A percentile compares a stretch with the other conserved stretches of the same genome.
These are phyloP conservation scores for Grallaria varia DNA, from an alignment of 2,113 vertebrate species.

Conservation along the genomic window DNA sequence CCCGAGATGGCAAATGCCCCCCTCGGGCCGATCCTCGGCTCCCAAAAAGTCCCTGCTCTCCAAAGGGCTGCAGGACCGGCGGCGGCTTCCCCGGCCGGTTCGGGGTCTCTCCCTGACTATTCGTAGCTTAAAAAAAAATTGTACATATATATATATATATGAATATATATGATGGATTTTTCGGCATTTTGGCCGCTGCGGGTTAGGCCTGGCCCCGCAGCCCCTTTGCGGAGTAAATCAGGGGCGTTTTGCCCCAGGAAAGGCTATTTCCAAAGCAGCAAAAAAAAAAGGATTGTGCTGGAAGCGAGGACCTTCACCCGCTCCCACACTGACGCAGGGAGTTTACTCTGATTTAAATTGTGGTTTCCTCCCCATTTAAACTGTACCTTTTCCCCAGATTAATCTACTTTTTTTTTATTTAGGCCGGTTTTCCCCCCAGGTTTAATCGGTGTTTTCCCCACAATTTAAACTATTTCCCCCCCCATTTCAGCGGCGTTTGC, in stretches of 20 bases:
- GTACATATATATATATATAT: fast-evolving
- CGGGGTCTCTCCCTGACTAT: too few relatives aligned
- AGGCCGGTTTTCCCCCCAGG: fast-evolving
- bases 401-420: fast-evolving
- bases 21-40: background rate
- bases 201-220: background rate
- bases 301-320: background rate
- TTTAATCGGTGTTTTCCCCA: background rate
- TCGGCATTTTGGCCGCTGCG: background rate
- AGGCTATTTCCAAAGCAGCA: background rate
- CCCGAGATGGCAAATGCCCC: background rate
- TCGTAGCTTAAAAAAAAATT: background rate
- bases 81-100: background rate
- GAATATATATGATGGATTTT: fast-evolving
- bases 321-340: fast-evolving
- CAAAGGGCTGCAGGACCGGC: background rate
- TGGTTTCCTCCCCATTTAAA: background rate
- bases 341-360: background rate
- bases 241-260: background rate
- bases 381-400: fast-evolving
- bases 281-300: background rate
- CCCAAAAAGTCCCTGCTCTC: background rate
- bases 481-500: background rate
- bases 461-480: fast-evolving
- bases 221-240: background rate